Evolutionary conservation across 2,113 vertebrate species (phyloP).

Genomic region (Theristicus caerulescens): DNA sequence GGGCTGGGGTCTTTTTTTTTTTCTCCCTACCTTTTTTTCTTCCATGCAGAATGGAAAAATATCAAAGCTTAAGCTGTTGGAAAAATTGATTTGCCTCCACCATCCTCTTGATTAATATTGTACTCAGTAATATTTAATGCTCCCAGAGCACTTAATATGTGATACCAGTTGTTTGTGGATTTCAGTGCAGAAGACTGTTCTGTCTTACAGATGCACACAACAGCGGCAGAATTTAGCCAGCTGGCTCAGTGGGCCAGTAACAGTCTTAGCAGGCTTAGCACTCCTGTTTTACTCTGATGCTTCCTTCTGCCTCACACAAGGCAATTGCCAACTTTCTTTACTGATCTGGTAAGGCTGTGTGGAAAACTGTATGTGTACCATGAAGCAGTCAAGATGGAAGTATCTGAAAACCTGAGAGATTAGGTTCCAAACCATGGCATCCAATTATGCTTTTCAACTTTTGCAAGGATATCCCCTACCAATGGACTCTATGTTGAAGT

Average conservation of each 20-base stretch:
- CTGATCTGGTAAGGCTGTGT: not conserved
- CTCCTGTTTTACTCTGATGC: not conserved
- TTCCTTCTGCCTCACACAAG: not conserved
- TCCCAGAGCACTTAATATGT: not conserved
- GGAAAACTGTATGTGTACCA: fast-evolving
- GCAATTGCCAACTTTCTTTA: not conserved
- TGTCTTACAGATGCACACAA: not conserved
- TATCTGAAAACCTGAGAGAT: not conserved
- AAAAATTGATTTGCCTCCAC: not conserved
- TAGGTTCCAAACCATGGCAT: not conserved
- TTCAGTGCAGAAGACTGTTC: not conserved
- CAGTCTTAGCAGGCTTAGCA: too few relatives aligned
- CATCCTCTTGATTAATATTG: not conserved
- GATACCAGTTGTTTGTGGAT: not conserved
- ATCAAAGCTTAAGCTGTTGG: not conserved
- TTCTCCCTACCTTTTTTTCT: not conserved
- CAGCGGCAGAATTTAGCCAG: not conserved
- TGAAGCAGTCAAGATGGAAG: not conserved
- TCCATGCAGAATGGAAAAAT: not conserved
- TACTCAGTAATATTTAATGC: not conserved
- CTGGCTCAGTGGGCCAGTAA: not conserved
- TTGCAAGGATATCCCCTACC: not conserved
- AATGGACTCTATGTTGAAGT: not conserved
- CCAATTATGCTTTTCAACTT: not conserved
- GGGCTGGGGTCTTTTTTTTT: not conserved